Evolutionary conservation across 2,888 invertebrate genomes (phyloP), one percentile per base, ranked within the genome.

Genomic region (Parnassius orleans): DNA sequence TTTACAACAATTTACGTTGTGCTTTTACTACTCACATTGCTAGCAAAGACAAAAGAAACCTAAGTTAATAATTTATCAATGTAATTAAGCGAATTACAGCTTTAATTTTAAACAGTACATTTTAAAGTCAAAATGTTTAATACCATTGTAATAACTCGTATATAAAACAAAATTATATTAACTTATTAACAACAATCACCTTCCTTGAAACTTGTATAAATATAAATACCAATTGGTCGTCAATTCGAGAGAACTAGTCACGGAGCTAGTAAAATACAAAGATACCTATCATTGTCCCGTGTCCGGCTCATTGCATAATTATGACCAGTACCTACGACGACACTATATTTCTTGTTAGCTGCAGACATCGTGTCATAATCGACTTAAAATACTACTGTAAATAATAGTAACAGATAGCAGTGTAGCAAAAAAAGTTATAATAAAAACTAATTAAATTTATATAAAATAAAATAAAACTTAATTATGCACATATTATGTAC

Each of bases 261-360:
- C 87, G 87, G 82, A 76, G 75, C 69, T 74, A 71, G 70, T 68
- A 68, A 67, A 67, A 67, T 72, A 72, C 69, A 72, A 84, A 81
- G 83, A 80, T 79, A 80, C 77, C 80, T 78, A 81, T 80, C 83
- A 86, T 83, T 87, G 85, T 86, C 80, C 63, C 53, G 59, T 75
- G 84, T 89, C 89, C 87, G 88, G 84, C 84, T 89, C 68, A 71
- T 89, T 89, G 86, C 86, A 86, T 88, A 88, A 89, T 86, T 76
- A 75, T 14, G 72, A 79, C 77, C 78, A 76, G 78, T 77, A 75
- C 75, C 72, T 75, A 72, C 74, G 74, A 75, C 73, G 70, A 78
- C 72, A 76, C 76, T 74, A 76, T 77, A 77, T 77, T 76, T 77
- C 75, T 74, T 66, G 66, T 63, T 44, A 51, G 33, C 65, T 68